Percentiles rank a stretch among this genome's conserved stretches.
Conservation (phyloP, 2,797 vertebrate genomes). For the Parauchenoglanis punctatus region DNA sequence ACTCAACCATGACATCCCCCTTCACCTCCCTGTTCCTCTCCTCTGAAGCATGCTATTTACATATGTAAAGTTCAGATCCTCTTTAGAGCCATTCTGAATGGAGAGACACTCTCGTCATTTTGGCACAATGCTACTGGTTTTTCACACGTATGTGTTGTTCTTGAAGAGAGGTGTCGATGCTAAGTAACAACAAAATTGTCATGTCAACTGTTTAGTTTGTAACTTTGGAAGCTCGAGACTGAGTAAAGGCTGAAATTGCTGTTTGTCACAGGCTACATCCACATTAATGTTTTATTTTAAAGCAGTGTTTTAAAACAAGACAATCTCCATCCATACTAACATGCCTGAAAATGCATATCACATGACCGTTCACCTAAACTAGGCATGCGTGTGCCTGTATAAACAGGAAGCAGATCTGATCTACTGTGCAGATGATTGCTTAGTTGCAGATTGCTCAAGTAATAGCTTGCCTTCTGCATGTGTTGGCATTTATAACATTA, state of each 20-base stretch:
- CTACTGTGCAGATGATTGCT: no score
- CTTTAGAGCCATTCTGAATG: constrained; percentile 50
- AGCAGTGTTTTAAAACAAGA: no score
- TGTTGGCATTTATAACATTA: no score
- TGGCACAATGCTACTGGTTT: constrained; percentile 50
- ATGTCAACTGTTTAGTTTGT: background rate
- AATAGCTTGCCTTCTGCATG: no score
- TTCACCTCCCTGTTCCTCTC: constrained; percentile 70
- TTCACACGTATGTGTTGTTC: constrained; percentile 56
- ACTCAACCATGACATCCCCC: constrained; percentile 82
- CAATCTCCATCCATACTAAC: no score
- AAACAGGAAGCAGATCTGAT: no score
- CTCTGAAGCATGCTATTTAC: constrained; percentile 70
- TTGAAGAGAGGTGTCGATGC: constrained; percentile 53
- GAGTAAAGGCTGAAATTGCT: background rate
- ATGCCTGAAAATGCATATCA: no score
- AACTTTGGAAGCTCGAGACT: background rate
- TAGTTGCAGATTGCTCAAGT: no score
- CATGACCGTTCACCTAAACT: no score
- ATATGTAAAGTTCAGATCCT: constrained; percentile 73
- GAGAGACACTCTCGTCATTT: constrained; percentile 45
- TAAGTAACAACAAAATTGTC: constrained; percentile 27
- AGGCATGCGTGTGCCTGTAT: no score
- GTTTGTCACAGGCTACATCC: no score
- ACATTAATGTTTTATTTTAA: no score